Percentiles rank a stretch among this genome's conserved stretches.
phyloP scores from a whole-genome alignment of 2,113 vertebrate species.

The Sterna hirundo region DNA sequence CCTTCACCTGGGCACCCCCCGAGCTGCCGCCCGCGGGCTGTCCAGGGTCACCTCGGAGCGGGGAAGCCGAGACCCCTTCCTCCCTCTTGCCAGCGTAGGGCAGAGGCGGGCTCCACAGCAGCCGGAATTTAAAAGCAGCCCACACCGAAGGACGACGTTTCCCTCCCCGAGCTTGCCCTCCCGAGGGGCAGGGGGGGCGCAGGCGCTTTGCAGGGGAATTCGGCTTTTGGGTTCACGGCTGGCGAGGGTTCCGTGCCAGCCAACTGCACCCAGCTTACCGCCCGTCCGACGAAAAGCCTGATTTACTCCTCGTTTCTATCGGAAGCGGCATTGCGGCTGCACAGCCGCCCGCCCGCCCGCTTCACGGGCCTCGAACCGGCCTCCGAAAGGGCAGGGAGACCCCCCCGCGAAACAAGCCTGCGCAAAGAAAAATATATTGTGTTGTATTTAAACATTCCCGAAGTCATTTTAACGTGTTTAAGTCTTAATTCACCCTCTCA shows the following conservation, averaged over 20 bases:
- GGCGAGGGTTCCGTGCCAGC: background rate
- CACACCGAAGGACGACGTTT: accelerated
- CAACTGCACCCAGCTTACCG: background rate
- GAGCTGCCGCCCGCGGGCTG: accelerated
- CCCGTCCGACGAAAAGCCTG: background rate
- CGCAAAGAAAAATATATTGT: conserved; percentile 64
- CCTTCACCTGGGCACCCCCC: accelerated
- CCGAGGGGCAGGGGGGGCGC: accelerated
- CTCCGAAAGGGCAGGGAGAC: background rate
- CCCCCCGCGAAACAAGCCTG: background rate
- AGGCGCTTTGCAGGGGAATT: background rate
- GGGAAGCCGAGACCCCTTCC: accelerated
- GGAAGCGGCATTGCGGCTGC: background rate
- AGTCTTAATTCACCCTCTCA: conserved; percentile 79
- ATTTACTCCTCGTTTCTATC: background rate
- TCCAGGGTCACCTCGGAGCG: accelerated
- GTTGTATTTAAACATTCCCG: conserved; percentile 78
- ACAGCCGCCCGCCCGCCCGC: background rate
- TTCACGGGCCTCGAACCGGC: background rate
- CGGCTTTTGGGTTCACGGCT: background rate
- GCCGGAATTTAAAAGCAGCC: background rate
- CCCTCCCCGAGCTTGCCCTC: background rate
- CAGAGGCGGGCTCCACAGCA: background rate
- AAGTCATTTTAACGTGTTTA: conserved; percentile 76
- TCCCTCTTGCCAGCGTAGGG: background rate